These are phyloP conservation scores for Coremacera marginata DNA, from an alignment of 2,888 invertebrate species.

Conservation along the genomic window DNA sequence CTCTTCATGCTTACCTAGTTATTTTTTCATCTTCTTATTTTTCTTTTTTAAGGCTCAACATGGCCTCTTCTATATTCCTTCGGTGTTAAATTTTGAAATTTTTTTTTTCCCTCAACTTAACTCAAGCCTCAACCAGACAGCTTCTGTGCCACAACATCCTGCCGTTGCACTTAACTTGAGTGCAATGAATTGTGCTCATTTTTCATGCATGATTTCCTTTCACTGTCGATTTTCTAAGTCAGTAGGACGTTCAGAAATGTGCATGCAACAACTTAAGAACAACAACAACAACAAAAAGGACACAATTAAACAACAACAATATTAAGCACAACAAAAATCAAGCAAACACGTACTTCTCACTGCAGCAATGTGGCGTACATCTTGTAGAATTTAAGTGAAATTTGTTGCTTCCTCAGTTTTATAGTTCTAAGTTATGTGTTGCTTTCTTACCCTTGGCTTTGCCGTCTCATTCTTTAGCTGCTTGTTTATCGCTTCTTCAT, in stretches of 20 bases:
- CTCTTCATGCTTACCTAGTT: no score
- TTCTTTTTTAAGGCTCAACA: not conserved
- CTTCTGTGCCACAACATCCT: not conserved
- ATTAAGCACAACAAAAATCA: not conserved
- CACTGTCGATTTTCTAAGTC: slow-evolving; percentile 29
- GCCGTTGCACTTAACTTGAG: slow-evolving; percentile 3
- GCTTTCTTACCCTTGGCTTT: no score
- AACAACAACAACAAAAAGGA: not conserved
- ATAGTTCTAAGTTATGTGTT: not conserved
- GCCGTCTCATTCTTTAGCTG: no score
- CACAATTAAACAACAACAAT: not conserved
- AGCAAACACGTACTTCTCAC: not conserved
- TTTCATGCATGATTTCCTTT: slow-evolving; percentile 21
- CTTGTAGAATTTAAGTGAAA: not conserved
- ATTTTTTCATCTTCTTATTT: not conserved
- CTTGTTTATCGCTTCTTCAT: not conserved
- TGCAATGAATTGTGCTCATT: slow-evolving; percentile 27
- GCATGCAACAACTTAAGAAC: slow-evolving; percentile 1
- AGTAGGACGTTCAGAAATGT: slow-evolving; percentile 16
- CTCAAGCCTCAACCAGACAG: no score
- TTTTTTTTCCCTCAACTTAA: not conserved
- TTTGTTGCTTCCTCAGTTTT: not conserved
- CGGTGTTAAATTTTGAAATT: not conserved
- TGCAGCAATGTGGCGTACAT: not conserved
- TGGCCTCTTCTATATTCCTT: not conserved